Conservation (phyloP, 2,113 vertebrate genomes). For the Eidolon helvum region DNA sequence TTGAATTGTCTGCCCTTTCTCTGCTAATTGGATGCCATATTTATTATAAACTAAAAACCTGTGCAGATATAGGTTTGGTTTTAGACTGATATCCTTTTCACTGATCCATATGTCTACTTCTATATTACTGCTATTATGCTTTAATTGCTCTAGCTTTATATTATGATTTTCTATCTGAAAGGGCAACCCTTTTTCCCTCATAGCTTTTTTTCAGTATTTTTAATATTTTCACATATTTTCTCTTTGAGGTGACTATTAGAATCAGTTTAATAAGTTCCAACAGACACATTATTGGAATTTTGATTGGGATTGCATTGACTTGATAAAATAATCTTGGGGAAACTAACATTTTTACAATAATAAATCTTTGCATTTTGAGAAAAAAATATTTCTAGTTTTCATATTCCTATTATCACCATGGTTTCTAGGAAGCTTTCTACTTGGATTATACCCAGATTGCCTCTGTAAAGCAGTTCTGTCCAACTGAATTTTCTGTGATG, state of each 20-base stretch:
- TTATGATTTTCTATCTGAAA: background rate
- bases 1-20: background rate
- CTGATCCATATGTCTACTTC: background rate
- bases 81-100: background rate
- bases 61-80: background rate
- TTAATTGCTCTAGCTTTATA: background rate
- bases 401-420: background rate
- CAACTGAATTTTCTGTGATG: background rate
- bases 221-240: background rate
- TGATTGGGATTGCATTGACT: background rate
- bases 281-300: conserved; percentile 21
- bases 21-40: conserved; percentile 7
- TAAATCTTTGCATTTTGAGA: background rate
- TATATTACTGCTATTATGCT: background rate
- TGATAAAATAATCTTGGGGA: conserved; percentile 27
- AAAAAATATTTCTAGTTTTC: background rate
- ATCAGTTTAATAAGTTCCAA: conserved; percentile 16
- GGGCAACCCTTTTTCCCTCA: background rate
- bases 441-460: background rate
- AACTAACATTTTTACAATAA: background rate
- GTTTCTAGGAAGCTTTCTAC: background rate
- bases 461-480: background rate
- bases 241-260: conserved; percentile 11
- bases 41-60: background rate
- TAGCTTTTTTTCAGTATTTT: background rate